phyloP scores from a whole-genome alignment of 2,888 invertebrate genomes.

The Deroplatys truncata region DNA sequence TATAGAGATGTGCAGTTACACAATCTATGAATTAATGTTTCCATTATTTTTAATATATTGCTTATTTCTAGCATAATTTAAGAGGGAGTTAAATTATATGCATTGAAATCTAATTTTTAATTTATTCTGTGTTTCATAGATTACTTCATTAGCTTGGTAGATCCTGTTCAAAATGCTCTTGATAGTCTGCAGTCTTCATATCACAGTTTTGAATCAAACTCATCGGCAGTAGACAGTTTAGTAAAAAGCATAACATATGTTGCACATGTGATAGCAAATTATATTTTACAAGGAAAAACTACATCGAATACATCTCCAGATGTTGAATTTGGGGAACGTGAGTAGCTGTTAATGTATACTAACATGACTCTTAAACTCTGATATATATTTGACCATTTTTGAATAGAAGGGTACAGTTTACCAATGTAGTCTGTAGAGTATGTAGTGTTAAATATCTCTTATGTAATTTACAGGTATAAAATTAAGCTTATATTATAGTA shows the following conservation, averaged over 20 bases:
- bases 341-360: constrained; percentile 37
- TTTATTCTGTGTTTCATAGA: constrained; percentile 40
- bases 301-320: constrained; percentile 72
- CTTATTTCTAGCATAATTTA: no score
- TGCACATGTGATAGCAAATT: constrained; percentile 56
- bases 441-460: no score
- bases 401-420: no score
- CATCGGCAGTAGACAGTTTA: constrained; percentile 38
- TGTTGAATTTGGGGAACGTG: constrained; percentile 61
- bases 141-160: constrained; percentile 51
- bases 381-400: neutral
- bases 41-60: no score
- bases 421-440: no score
- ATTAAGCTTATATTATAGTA: no score
- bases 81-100: no score
- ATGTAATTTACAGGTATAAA: no score
- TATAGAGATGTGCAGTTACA: no score
- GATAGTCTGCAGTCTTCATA: constrained; percentile 37
- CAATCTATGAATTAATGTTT: no score
- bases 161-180: constrained; percentile 44
- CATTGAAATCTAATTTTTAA: no score
- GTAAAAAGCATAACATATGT: constrained; percentile 49
- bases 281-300: constrained; percentile 69
- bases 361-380: neutral
- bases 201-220: constrained; percentile 18